phyloP scores from a whole-genome alignment of 2,797 vertebrate species.

The Eidolon dupreanum region DNA sequence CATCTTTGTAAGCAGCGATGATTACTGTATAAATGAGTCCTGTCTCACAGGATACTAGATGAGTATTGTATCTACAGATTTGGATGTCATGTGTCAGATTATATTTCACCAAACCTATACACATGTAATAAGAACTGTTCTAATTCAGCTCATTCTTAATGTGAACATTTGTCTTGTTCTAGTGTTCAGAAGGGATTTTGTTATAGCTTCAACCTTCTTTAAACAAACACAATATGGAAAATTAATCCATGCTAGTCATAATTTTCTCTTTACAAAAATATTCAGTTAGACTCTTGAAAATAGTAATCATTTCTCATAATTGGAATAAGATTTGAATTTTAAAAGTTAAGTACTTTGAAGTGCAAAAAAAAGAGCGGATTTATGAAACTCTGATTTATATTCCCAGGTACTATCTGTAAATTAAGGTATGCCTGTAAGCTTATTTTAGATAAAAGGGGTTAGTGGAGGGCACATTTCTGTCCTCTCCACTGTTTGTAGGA shows the following conservation, averaged over 20 bases:
- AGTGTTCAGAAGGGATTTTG: conserved; percentile 17
- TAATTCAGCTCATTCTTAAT: not conserved
- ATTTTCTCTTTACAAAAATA: conserved; percentile 46
- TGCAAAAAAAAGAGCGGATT: conserved; percentile 25
- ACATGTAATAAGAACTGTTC: not conserved
- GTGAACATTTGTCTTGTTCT: not conserved
- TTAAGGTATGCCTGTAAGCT: not conserved
- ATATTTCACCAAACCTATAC: not conserved
- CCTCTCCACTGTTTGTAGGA: not conserved
- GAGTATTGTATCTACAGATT: not conserved
- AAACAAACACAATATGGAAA: not conserved
- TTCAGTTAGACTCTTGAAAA: not conserved
- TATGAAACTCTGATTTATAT: not conserved
- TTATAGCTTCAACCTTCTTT: not conserved
- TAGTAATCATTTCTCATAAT: not conserved
- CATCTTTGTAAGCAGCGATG: not conserved
- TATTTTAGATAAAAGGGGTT: not conserved
- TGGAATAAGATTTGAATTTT: conserved; percentile 27
- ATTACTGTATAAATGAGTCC: not conserved
- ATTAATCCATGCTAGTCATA: not conserved
- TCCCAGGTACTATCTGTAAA: not conserved
- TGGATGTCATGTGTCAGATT: not conserved
- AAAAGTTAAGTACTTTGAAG: conserved; percentile 30
- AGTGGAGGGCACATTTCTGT: not conserved
- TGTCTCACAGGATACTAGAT: not conserved